Conservation (phyloP, 2,113 vertebrate genomes). For the Carassius gibelio region DNA sequence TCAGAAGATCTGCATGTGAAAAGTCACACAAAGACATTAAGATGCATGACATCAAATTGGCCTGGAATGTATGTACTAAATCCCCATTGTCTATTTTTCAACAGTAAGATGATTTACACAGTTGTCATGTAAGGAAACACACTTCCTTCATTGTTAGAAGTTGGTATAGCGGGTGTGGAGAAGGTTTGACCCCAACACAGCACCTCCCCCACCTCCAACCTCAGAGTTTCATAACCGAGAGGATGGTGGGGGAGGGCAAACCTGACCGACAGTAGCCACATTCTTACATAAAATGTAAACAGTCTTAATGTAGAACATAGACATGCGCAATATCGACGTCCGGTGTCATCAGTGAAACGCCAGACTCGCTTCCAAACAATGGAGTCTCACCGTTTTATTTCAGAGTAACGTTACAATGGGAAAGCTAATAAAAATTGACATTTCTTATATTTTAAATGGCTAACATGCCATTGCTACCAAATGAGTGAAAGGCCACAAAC, state of each 20-base stretch:
- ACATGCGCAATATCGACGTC: conserved; percentile 21
- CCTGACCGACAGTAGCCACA: background rate
- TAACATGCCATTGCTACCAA: background rate
- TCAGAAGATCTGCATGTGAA: background rate
- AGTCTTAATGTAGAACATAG: conserved; percentile 17
- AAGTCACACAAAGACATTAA: background rate
- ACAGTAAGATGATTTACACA: background rate
- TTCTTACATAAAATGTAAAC: conserved; percentile 30
- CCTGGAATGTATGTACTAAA: background rate
- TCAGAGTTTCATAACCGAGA: conserved; percentile 46
- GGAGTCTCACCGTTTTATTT: too few relatives aligned
- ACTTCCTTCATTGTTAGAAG: background rate
- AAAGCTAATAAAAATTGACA: background rate
- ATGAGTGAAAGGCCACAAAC: background rate
- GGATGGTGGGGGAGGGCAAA: background rate
- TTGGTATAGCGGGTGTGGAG: background rate
- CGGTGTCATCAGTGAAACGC: background rate
- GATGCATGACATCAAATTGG: background rate
- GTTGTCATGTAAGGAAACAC: background rate
- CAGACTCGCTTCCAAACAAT: background rate
- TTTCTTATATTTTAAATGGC: too few relatives aligned
- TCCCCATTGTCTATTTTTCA: background rate
- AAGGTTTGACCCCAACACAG: conserved; percentile 10
- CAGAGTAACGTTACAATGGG: background rate
- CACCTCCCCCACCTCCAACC: conserved; percentile 24